Conservation (phyloP, 2,113 vertebrate species). For the Colistium nudipinnis region DNA sequence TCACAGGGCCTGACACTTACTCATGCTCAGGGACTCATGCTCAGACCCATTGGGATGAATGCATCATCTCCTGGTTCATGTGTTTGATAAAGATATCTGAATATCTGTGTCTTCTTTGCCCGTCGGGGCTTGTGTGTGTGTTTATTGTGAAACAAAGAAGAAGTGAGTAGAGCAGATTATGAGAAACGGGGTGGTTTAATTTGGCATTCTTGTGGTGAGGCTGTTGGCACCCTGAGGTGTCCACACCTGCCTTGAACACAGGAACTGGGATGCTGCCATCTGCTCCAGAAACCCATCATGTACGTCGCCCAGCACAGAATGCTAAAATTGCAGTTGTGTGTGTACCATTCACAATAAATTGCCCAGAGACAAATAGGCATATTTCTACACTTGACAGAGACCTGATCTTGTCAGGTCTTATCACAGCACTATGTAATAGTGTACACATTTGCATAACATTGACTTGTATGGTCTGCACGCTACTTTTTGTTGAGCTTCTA, state of each 20-base stretch:
- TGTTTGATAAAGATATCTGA: conserved; percentile 31
- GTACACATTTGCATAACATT: conserved; percentile 33
- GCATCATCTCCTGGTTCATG: conserved; percentile 27
- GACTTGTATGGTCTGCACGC: conserved; percentile 5
- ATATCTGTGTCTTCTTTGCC: conserved; percentile 7
- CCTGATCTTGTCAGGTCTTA: conserved; percentile 25
- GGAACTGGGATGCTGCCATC: conserved; percentile 36
- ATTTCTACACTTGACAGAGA: conserved; percentile 28
- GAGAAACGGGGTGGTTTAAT: neutral
- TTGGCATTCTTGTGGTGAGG: conserved; percentile 24
- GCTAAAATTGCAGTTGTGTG: conserved; percentile 6
- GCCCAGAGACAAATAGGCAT: conserved; percentile 22
- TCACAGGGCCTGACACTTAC: conserved; percentile 74
- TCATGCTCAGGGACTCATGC: conserved; percentile 58
- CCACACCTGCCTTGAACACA: conserved; percentile 46
- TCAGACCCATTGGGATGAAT: conserved; percentile 49
- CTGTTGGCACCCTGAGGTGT: conserved; percentile 23
- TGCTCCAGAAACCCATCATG: conserved; percentile 35
- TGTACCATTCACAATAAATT: conserved; percentile 37
- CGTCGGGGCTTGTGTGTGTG: neutral
- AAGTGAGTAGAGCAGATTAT: neutral
- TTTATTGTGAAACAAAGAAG: conserved; percentile 6
- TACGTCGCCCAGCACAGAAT: neutral
- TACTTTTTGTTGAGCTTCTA: conserved; percentile 13
- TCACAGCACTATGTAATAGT: conserved; percentile 28